Evolutionary conservation across 2,113 vertebrate genomes (phyloP).

Genomic region (Pluvialis apricaria): DNA sequence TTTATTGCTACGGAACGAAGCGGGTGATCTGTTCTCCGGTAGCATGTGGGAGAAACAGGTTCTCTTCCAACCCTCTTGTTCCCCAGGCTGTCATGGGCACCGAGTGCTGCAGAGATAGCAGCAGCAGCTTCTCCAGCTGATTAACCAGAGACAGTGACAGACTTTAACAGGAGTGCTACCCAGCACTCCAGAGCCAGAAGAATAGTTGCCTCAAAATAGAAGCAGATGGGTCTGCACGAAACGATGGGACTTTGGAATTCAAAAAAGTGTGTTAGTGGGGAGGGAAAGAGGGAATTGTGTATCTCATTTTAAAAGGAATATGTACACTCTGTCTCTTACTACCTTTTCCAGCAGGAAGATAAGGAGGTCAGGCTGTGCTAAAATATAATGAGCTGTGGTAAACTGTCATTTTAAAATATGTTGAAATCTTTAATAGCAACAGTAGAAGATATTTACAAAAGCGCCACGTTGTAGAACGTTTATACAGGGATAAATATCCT

Average conservation of each 20-base stretch:
- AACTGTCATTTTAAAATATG: background rate
- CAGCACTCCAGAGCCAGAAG: constrained; percentile 60
- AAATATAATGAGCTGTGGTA: background rate
- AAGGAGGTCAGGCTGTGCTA: constrained; percentile 31
- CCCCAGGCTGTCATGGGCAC: constrained; percentile 61
- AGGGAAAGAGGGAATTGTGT: constrained; percentile 29
- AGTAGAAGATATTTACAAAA: background rate
- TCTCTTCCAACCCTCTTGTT: constrained; percentile 57
- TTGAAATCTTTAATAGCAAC: background rate
- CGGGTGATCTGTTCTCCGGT: constrained; percentile 1
- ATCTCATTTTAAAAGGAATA: constrained; percentile 32
- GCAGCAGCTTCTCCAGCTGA: constrained; percentile 67
- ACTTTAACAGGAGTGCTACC: constrained; percentile 61
- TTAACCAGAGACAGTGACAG: constrained; percentile 69
- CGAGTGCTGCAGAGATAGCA: constrained; percentile 47
- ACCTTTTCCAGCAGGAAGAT: constrained; percentile 24
- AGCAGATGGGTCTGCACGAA: constrained; percentile 58
- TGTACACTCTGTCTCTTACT: background rate
- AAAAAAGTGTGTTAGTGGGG: constrained; percentile 17
- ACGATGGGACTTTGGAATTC: constrained; percentile 35
- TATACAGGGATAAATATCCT: background rate
- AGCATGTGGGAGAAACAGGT: constrained; percentile 61
- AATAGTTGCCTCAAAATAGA: constrained; percentile 64
- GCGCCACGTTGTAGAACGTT: background rate
- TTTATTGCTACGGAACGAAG: background rate